Evolutionary conservation across 2,113 vertebrate species (phyloP).

Genomic region (Thomomys bottae): DNA sequence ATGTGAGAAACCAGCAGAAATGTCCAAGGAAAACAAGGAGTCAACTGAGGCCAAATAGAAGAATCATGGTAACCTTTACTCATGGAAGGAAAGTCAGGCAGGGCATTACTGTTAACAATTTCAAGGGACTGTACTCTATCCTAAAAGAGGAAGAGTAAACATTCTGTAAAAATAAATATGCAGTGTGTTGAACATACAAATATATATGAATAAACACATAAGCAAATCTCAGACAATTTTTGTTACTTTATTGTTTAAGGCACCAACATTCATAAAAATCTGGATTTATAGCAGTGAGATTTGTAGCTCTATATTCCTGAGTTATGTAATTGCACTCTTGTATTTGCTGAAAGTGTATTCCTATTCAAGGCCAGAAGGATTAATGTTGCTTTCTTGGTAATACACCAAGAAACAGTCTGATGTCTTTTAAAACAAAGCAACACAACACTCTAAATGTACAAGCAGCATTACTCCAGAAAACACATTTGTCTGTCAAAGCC

Average conservation of each 20-base stretch:
- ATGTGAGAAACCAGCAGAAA: not conserved
- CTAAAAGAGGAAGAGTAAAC: not conserved
- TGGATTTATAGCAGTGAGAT: conserved; percentile 31
- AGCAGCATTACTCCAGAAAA: conserved; percentile 67
- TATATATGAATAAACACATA: not conserved
- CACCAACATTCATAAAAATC: conserved; percentile 36
- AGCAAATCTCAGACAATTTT: conserved; percentile 13
- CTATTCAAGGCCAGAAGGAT: conserved; percentile 48
- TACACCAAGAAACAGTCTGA: conserved; percentile 62
- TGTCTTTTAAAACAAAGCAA: conserved; percentile 69
- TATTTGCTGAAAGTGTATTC: conserved; percentile 33
- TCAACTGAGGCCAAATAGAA: not conserved
- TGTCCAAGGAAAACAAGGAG: not conserved
- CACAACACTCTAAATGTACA: conserved; percentile 63
- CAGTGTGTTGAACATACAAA: not conserved
- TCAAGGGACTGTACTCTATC: not conserved
- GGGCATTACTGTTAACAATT: not conserved
- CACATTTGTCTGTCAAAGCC: conserved; percentile 58
- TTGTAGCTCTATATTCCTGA: conserved; percentile 30
- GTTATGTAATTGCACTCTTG: conserved; percentile 23
- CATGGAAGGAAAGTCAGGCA: not conserved
- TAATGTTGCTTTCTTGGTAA: conserved; percentile 68
- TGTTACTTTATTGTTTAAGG: conserved; percentile 4
- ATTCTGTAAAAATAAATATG: not conserved
- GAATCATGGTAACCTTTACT: not conserved